Evolutionary conservation across 2,113 vertebrate species (phyloP).

Genomic region (Eurypyga helias): DNA sequence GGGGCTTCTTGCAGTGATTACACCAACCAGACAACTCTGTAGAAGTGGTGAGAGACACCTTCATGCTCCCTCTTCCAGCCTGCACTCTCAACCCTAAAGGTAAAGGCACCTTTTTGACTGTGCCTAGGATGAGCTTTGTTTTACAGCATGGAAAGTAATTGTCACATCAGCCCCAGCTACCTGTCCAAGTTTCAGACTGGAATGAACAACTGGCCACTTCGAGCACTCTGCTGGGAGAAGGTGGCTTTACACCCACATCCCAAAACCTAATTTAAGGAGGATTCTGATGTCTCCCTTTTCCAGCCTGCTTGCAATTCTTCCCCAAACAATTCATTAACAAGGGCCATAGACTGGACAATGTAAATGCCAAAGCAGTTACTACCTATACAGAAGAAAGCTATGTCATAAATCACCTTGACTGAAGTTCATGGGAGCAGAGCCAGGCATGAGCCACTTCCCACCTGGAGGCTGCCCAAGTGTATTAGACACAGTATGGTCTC

Average conservation of each 20-base stretch:
- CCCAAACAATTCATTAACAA: background rate
- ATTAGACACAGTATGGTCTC: background rate
- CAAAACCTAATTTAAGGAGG: background rate
- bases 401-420: slow-evolving; percentile 5
- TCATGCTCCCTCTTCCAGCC: background rate
- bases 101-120: background rate
- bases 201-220: background rate
- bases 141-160: background rate
- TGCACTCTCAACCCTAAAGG: background rate
- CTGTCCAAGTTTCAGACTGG: background rate
- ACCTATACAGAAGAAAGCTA: background rate
- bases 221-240: background rate
- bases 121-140: background rate
- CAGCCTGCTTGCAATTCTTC: background rate
- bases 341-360: background rate
- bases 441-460: background rate
- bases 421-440: background rate
- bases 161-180: background rate
- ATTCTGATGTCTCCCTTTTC: background rate
- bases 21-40: background rate
- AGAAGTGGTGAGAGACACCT: background rate
- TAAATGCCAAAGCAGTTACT: background rate
- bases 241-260: background rate
- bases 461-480: slow-evolving; percentile 25
- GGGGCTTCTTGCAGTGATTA: background rate